Evolutionary conservation across 1,140 invertebrate species (phyloP).

Genomic region (Drosophila obscura): DNA sequence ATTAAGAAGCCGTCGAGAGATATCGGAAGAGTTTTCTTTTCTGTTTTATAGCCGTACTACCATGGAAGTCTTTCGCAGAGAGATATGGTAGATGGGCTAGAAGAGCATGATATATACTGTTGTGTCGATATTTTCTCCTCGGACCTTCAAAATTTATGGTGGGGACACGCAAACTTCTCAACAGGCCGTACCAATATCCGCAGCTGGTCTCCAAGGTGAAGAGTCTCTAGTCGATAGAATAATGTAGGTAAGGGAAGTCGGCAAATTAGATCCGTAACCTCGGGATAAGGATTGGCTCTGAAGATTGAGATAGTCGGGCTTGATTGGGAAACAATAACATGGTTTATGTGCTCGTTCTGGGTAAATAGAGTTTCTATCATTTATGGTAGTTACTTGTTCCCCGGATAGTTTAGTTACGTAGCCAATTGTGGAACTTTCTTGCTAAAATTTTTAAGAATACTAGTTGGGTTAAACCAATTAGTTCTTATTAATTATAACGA

Average conservation of each 20-base stretch:
- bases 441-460: conserved; percentile 83
- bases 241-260: conserved; percentile 93
- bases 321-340: conserved; percentile 46
- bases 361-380: conserved; percentile 85
- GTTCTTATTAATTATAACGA: conserved; percentile 43
- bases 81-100: conserved; percentile 28
- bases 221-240: conserved; percentile 94
- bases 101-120: conserved; percentile 50
- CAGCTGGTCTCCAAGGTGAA: conserved; percentile 95
- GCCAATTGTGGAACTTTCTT: conserved; percentile 54
- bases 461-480: conserved; percentile 35
- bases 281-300: conserved; percentile 87
- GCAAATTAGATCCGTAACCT: conserved; percentile 92
- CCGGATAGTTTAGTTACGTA: conserved; percentile 72
- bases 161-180: conserved; percentile 48
- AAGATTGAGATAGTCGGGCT: conserved; percentile 83
- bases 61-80: conserved; percentile 44
- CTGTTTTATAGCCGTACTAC: conserved; percentile 52
- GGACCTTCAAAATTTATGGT: conserved; percentile 52
- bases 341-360: conserved; percentile 41
- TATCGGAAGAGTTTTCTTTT: conserved; percentile 66
- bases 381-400: conserved; percentile 1
- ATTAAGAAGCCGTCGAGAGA: conserved; percentile 59
- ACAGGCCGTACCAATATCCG: conserved; percentile 63
- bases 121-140: conserved; percentile 57